Evolutionary conservation across 1,140 invertebrate species (phyloP).

Genomic region (Periplaneta americana): DNA sequence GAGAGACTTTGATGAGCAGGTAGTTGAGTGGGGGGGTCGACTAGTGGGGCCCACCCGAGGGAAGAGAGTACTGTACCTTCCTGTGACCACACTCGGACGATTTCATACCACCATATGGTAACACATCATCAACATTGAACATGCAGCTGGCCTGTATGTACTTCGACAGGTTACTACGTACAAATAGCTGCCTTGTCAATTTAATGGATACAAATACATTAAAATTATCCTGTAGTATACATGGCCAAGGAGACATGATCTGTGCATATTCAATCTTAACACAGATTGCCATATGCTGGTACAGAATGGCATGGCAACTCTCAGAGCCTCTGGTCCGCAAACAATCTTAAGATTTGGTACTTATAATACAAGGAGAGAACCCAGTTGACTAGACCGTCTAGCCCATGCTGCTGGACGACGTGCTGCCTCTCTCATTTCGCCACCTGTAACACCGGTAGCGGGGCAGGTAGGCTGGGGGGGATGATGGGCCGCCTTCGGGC

Average conservation of each 20-base stretch:
- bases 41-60: background rate
- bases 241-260: background rate
- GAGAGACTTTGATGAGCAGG: background rate
- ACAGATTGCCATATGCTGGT: background rate
- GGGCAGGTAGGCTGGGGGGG: background rate
- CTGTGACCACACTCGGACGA: background rate
- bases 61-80: background rate
- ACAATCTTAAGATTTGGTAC: background rate
- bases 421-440: slow-evolving; percentile 7
- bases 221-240: background rate
- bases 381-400: background rate
- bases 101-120: background rate
- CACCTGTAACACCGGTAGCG: background rate
- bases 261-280: background rate
- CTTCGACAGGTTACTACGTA: background rate
- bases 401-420: background rate
- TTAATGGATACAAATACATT: background rate
- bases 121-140: background rate
- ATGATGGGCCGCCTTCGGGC: slow-evolving; percentile 11
- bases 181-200: background rate
- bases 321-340: background rate
- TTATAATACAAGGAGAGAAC: background rate
- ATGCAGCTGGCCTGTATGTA: background rate
- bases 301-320: background rate
- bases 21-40: background rate